A percentile compares a stretch with the other conserved stretches of the same genome.
Evolutionary conservation across 2,888 invertebrate species (phyloP).

Genomic region (Erynnis tages): DNA sequence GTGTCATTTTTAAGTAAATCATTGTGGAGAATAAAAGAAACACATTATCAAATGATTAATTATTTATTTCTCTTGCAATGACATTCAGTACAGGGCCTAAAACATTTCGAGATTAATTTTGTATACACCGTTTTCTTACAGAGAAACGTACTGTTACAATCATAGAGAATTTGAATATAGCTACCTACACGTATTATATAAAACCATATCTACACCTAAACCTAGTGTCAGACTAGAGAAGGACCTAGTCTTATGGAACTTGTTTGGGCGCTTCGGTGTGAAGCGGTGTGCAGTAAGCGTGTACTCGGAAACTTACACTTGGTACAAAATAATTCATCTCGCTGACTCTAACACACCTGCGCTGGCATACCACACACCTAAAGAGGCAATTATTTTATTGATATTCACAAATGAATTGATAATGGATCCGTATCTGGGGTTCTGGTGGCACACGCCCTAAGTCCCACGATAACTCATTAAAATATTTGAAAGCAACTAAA

Average conservation of each 20-base stretch:
- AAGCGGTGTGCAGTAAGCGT: slow-evolving; percentile 18
- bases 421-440: too few species aligned
- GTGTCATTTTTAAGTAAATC: too few species aligned
- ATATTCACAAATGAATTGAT: too few species aligned
- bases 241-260: slow-evolving; percentile 63
- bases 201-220: slow-evolving; percentile 76
- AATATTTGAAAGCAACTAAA: too few species aligned
- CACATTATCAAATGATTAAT: slow-evolving; percentile 54
- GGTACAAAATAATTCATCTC: slow-evolving; percentile 12
- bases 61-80: slow-evolving; percentile 59
- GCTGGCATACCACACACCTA: slow-evolving; percentile 9
- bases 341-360: background rate
- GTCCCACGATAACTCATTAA: too few species aligned
- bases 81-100: slow-evolving; percentile 66
- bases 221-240: slow-evolving; percentile 47
- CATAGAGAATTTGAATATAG: slow-evolving; percentile 69
- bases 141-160: slow-evolving; percentile 50
- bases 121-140: slow-evolving; percentile 59
- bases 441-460: too few species aligned
- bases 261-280: slow-evolving; percentile 38
- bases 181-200: slow-evolving; percentile 75
- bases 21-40: slow-evolving; percentile 34
- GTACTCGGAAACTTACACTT: slow-evolving; percentile 5
- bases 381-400: too few species aligned
- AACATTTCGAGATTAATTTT: slow-evolving; percentile 59